Evolutionary conservation across 2,113 vertebrate genomes (phyloP).

Genomic region (Rhipidura dahli): DNA sequence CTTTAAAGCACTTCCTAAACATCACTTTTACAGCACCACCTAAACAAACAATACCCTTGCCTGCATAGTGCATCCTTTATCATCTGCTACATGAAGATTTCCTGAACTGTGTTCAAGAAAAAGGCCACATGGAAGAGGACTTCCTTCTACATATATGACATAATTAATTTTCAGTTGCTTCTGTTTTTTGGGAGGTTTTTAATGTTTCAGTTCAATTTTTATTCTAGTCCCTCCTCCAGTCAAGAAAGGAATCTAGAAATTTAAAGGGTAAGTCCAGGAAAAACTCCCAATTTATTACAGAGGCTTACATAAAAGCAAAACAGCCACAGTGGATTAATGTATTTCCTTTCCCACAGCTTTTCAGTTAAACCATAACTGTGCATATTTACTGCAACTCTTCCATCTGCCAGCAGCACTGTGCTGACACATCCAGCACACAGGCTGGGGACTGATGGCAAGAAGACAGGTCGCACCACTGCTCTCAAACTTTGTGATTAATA

Average conservation of each 20-base stretch:
- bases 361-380: conserved; percentile 38
- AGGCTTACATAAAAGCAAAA: conserved; percentile 48
- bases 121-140: not conserved
- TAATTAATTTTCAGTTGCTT: not conserved
- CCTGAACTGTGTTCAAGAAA: not conserved
- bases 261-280: not conserved
- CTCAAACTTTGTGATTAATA: not conserved
- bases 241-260: conserved; percentile 28
- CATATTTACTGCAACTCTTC: conserved; percentile 1
- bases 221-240: not conserved
- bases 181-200: not conserved
- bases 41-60: not conserved
- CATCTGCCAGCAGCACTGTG: conserved; percentile 7
- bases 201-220: not conserved
- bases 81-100: not conserved
- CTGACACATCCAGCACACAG: not conserved
- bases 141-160: not conserved
- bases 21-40: not conserved
- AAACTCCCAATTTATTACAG: conserved; percentile 32
- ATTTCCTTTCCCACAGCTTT: conserved; percentile 61
- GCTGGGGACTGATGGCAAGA: not conserved
- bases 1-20: not conserved
- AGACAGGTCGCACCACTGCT: not conserved
- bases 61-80: not conserved
- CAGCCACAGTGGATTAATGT: conserved; percentile 31